A percentile compares a stretch with the other conserved stretches of the same genome.
phyloP scores from a whole-genome alignment of 2,888 invertebrate genomes.

The Melangyna quadrimaculata region DNA sequence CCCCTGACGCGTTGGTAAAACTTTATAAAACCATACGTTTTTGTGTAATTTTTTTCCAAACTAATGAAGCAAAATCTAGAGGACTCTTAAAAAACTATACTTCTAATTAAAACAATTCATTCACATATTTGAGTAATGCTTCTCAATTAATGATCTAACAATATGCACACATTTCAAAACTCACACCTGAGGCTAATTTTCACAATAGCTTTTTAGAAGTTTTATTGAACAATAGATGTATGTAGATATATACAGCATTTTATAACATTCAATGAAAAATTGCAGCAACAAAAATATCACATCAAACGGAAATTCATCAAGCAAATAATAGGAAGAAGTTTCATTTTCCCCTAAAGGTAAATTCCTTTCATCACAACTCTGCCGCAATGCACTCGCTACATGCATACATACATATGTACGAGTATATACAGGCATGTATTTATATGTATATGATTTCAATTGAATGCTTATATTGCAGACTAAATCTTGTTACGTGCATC shows the following conservation, averaged over 20 bases:
- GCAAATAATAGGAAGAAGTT: constrained; percentile 2
- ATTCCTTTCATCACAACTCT: constrained; percentile 18
- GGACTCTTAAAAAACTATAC: too few species aligned
- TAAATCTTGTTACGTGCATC: constrained; percentile 34
- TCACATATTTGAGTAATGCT: too few species aligned
- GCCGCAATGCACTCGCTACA: neutral
- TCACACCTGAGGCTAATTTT: neutral
- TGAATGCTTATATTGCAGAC: constrained; percentile 8
- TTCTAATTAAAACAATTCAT: too few species aligned
- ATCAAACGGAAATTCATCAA: constrained; percentile 25
- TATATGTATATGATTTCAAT: constrained; percentile 10
- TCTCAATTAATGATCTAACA: neutral
- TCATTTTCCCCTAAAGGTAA: neutral
- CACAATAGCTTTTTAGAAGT: neutral
- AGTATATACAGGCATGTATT: neutral
- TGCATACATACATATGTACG: neutral
- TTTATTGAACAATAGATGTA: neutral
- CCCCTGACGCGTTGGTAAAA: too few species aligned
- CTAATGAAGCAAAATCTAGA: too few species aligned
- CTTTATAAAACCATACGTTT: too few species aligned
- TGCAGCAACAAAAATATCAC: neutral
- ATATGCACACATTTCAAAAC: neutral
- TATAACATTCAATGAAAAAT: neutral
- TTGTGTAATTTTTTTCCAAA: too few species aligned
- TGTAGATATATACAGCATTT: neutral